These are phyloP conservation scores for Cheiracanthium punctorium DNA, from an alignment of 2,888 invertebrate species.

Conservation along the genomic window DNA sequence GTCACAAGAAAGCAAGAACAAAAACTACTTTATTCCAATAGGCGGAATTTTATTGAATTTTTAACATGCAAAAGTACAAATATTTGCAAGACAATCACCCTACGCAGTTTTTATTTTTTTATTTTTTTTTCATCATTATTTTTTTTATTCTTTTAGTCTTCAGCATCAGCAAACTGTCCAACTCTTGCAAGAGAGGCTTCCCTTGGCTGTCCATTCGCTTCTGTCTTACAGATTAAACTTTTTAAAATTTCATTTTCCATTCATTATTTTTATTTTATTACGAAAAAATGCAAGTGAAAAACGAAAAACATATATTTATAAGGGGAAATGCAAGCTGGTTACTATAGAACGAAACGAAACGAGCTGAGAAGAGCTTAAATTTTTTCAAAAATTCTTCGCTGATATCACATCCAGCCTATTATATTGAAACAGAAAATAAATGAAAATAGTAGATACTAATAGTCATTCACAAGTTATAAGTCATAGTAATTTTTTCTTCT, in stretches of 20 bases:
- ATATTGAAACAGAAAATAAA: not conserved
- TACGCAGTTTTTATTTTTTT: constrained; percentile 64
- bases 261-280: constrained; percentile 8
- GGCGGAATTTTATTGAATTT: constrained; percentile 71
- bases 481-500: not conserved
- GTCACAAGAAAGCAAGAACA: not conserved
- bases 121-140: too few species aligned
- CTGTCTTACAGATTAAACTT: constrained; percentile 33
- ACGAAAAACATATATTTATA: constrained; percentile 6
- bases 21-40: constrained; percentile 56
- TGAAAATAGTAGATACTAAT: not conserved
- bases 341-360: not conserved
- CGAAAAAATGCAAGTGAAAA: not conserved
- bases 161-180: constrained; percentile 59
- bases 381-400: not conserved
- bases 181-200: constrained; percentile 42
- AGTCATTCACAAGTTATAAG: not conserved
- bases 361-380: not conserved
- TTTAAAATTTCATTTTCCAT: constrained; percentile 11
- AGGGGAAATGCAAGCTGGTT: constrained; percentile 34
- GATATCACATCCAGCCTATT: not conserved
- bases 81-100: constrained; percentile 70
- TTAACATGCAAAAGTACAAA: constrained; percentile 71
- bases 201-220: constrained; percentile 36
- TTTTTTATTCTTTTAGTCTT: constrained; percentile 29